Evolutionary conservation across 2,888 invertebrate species (phyloP).

Genomic region (Cyaniris semiargus): DNA sequence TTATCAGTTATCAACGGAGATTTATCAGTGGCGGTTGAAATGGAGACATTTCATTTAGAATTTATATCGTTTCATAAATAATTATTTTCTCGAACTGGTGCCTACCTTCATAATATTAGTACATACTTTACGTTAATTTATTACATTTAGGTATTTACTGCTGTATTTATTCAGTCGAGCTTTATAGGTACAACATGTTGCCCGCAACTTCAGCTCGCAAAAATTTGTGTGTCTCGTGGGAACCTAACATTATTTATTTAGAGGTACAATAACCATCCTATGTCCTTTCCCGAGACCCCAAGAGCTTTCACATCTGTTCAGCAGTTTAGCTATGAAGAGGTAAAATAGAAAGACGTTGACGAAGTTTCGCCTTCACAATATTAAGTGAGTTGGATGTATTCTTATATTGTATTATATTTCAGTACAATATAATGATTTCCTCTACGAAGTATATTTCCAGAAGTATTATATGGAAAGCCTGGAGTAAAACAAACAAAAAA

Average conservation of each 20-base stretch:
- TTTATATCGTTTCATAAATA: background rate
- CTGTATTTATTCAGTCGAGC: background rate
- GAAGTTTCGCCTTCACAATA: background rate
- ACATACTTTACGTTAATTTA: too few species aligned
- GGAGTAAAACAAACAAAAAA: slow-evolving; percentile 54
- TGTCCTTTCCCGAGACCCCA: background rate
- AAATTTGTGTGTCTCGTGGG: too few species aligned
- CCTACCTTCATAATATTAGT: background rate
- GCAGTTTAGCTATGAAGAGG: background rate
- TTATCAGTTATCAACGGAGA: slow-evolving; percentile 25
- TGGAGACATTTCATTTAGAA: background rate
- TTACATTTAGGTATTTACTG: background rate
- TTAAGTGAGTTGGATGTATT: background rate
- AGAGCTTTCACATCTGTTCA: background rate
- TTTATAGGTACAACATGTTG: too few species aligned
- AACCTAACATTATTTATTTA: too few species aligned
- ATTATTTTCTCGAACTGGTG: background rate
- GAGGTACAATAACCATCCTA: too few species aligned
- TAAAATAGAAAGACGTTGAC: background rate
- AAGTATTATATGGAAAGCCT: background rate
- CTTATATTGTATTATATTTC: background rate
- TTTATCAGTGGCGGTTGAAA: background rate
- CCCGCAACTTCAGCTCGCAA: too few species aligned
- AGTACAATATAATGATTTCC: background rate
- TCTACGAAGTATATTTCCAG: background rate